A percentile compares a stretch with the other conserved stretches of the same genome.
Conservation (phyloP, 2,113 vertebrate genomes). For the Hypomesus transpacificus region DNA sequence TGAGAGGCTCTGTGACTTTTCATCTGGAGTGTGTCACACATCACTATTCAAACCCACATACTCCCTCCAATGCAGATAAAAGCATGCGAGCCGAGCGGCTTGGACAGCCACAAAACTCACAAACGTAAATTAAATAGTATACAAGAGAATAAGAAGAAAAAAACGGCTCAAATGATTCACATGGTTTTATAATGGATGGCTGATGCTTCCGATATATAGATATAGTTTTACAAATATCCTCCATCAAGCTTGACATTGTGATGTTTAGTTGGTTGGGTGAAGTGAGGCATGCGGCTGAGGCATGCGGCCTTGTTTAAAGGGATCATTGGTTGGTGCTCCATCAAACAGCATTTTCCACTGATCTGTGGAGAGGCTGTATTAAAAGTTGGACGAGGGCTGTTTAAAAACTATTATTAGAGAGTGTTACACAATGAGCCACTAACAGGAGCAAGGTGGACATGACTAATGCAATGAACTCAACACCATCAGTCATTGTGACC, state of each 20-base stretch:
- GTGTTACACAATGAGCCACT: constrained; percentile 64
- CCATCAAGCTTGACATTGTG: background rate
- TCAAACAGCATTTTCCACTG: constrained; percentile 45
- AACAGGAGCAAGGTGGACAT: constrained; percentile 56
- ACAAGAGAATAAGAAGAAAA: too few species aligned
- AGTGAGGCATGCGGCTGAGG: background rate
- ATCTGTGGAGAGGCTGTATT: constrained; percentile 23
- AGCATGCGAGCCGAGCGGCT: constrained; percentile 11
- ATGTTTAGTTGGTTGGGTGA: background rate
- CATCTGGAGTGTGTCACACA: constrained; percentile 72
- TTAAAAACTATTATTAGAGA: constrained; percentile 73
- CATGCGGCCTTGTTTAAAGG: background rate
- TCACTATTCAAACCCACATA: constrained; percentile 64
- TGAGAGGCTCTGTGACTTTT: constrained; percentile 67
- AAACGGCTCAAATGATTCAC: too few species aligned
- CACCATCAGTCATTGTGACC: constrained; percentile 54
- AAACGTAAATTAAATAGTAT: background rate
- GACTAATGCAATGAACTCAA: constrained; percentile 37
- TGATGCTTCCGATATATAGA: too few species aligned
- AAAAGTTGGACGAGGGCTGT: constrained; percentile 55
- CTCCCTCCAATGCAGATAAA: constrained; percentile 47
- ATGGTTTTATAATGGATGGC: too few species aligned
- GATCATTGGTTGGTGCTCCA: background rate
- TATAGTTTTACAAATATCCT: too few species aligned
- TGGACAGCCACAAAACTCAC: background rate